Evolutionary conservation across 2,797 vertebrate species (phyloP), one percentile per base, ranked within the genome.

Genomic region (Melanotaenia maccullochi): DNA sequence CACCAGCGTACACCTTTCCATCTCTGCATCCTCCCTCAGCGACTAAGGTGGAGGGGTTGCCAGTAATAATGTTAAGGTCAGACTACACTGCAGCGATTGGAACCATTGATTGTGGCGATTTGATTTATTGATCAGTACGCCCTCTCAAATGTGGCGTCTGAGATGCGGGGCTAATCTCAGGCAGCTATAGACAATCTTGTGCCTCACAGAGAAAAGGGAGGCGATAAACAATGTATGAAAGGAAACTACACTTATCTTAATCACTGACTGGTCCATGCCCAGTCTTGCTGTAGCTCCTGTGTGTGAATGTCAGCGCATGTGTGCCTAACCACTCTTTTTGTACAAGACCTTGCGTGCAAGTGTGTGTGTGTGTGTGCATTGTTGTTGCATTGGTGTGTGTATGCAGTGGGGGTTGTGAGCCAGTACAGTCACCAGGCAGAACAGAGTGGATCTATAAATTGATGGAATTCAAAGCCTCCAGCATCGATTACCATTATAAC

Each of bases 401-500:
- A 51, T 86, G 86, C 24, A 52, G 89, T 87, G 89, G 92, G 93
- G 92, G 91, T 90, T 92, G 91, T 89, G 93, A 92, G 91, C 95
- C 91, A 90, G 94, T 93, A 96, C 96, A 97, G 96, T 97, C 95
- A 94, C 96, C 95, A 96, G 96, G 97, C 97, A 97, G 96, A 96
- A 96, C 96, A 95, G 96, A 95, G 93, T 96, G 95, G 97, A 99
- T 99, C 97, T 96, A 99, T 99, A 99, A 95, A 99, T 99, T 98
- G 97, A 99, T 98, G 97, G 96, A 96, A 99, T 98, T 97, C 97
- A 98, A 98, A 99, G 97, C 97, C 97, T 97, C 96, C 97, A 97
- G 97, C 97, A 99, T 99, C 96, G 97, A 99, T 99, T 99, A 97
- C 97, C 97, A 95, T 97, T 99, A 97, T 96, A 97, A 97, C 97